A percentile compares a stretch with the other conserved stretches of the same genome.
Evolutionary conservation across 2,113 vertebrate species (phyloP).

Genomic region (Zosterops lateralis): DNA sequence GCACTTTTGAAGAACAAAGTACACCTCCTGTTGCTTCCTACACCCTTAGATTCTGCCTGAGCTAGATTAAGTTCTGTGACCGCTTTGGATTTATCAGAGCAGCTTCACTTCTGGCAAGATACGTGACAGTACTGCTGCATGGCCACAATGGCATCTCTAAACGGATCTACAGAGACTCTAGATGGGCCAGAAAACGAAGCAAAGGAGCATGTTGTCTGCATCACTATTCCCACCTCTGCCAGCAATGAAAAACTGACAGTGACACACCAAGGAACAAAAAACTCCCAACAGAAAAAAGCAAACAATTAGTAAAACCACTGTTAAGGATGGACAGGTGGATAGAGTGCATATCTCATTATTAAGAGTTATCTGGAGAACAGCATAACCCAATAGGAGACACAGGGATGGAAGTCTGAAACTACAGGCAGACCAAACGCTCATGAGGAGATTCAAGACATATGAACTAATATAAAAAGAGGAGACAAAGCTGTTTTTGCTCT

Average conservation of each 20-base stretch:
- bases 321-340: background rate
- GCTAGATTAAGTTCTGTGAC: background rate
- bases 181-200: background rate
- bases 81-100: background rate
- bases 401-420: background rate
- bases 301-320: background rate
- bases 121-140: background rate
- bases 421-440: background rate
- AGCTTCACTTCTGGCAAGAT: background rate
- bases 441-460: background rate
- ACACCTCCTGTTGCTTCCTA: background rate
- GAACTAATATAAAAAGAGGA: background rate
- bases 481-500: background rate
- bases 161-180: background rate
- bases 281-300: background rate
- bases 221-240: background rate
- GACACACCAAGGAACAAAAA: background rate
- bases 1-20: background rate
- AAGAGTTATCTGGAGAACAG: background rate
- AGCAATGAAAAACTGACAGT: background rate
- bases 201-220: background rate
- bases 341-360: background rate
- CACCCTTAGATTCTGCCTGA: background rate
- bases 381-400: background rate
- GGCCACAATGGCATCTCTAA: fast-evolving